Evolutionary conservation across 2,113 vertebrate genomes (phyloP).

Genomic region (Himantopus leucocephalus): DNA sequence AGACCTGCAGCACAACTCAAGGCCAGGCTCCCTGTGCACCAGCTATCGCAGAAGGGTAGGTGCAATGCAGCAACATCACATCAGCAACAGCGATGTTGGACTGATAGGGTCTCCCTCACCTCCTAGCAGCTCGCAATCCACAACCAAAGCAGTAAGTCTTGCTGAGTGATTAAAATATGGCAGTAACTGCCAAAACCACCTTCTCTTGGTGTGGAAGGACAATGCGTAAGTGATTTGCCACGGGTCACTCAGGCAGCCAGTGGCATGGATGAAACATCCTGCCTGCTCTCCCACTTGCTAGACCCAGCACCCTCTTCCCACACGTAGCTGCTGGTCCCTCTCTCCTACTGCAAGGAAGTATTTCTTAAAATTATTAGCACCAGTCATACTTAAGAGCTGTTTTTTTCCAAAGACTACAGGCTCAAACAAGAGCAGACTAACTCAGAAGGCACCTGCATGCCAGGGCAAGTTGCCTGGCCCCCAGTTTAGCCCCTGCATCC

Average conservation of each 20-base stretch:
- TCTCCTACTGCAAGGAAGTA: neutral
- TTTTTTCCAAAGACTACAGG: neutral
- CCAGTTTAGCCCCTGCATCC: neutral
- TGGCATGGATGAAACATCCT: neutral
- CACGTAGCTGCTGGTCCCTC: neutral
- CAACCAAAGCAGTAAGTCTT: neutral
- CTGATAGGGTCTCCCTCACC: neutral
- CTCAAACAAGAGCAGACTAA: neutral
- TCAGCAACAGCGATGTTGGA: too few relatives aligned
- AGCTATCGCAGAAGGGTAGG: neutral
- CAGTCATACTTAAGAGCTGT: neutral
- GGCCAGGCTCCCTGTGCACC: neutral
- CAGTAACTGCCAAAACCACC: neutral
- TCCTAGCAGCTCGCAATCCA: neutral
- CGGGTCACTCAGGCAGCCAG: neutral
- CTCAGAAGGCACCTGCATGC: neutral
- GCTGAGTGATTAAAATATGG: neutral
- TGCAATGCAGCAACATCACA: neutral
- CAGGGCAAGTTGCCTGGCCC: neutral
- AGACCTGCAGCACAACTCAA: neutral
- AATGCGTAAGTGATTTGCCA: fast-evolving
- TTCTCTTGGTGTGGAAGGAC: neutral
- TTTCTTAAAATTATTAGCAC: neutral
- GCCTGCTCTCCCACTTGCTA: neutral
- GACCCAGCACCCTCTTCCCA: neutral